phyloP scores from a whole-genome alignment of 2,888 invertebrate genomes.

The Cartodere bifasciata region DNA sequence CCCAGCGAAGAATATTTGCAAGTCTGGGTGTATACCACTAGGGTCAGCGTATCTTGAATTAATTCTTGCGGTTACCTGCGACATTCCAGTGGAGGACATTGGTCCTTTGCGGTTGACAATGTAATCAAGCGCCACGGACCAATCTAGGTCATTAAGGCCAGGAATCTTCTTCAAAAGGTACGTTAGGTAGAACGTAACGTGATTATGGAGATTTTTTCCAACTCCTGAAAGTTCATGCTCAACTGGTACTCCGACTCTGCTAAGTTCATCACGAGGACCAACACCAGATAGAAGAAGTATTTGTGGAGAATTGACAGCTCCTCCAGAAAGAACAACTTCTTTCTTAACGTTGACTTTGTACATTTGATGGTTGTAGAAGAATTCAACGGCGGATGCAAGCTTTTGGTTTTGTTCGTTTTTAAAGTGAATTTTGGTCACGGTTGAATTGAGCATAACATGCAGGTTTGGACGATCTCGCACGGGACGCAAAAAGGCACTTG shows the following conservation, averaged over 20 bases:
- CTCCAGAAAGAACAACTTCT: constrained; percentile 49
- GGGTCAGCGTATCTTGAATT: constrained; percentile 47
- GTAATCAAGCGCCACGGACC: constrained; percentile 50
- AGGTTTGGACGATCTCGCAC: constrained; percentile 44
- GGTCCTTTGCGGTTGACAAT: constrained; percentile 46
- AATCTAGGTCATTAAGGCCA: constrained; percentile 43
- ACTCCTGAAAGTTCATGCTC: constrained; percentile 53
- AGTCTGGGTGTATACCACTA: constrained; percentile 47
- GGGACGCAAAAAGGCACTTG: constrained; percentile 49
- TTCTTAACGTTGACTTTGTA: constrained; percentile 38
- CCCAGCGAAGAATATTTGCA: constrained; percentile 55
- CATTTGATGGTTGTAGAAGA: constrained; percentile 39
- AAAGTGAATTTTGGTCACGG: constrained; percentile 44
- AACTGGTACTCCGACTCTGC: constrained; percentile 44
- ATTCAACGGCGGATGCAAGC: constrained; percentile 47
- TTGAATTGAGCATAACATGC: constrained; percentile 48
- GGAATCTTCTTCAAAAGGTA: constrained; percentile 41
- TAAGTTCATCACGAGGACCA: constrained; percentile 47
- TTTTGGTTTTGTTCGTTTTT: constrained; percentile 34
- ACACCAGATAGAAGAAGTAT: constrained; percentile 53
- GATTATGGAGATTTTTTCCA: constrained; percentile 56
- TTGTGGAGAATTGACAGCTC: constrained; percentile 55
- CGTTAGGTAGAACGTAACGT: constrained; percentile 48
- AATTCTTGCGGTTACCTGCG: constrained; percentile 53
- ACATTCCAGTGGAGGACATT: constrained; percentile 49